Evolutionary conservation across 2,113 vertebrate genomes (phyloP).

Genomic region (Psittacara wagleri): DNA sequence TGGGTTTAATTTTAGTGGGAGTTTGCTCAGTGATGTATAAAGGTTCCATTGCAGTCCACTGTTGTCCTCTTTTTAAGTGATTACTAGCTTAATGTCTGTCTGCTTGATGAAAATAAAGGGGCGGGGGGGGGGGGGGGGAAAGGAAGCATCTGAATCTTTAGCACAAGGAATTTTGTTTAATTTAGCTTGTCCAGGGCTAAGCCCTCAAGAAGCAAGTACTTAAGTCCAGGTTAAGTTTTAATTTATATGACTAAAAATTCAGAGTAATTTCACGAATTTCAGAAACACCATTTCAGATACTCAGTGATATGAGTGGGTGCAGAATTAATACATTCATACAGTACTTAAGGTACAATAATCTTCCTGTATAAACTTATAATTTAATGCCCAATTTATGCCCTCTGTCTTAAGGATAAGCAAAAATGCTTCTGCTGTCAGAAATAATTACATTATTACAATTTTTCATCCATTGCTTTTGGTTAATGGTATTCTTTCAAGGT

Average conservation of each 20-base stretch:
- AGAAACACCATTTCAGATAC: not conserved
- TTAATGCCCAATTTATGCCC: not conserved
- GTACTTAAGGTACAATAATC: not conserved
- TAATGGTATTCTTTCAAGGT: not conserved
- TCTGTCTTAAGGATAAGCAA: not conserved
- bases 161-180: not conserved
- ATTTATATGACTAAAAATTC: not conserved
- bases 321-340: not conserved
- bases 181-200: not conserved
- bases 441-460: not conserved
- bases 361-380: not conserved
- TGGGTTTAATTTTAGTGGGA: not conserved
- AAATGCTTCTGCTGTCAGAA: not conserved
- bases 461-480: not conserved
- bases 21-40: not conserved
- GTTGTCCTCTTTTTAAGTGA: not conserved
- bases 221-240: not conserved
- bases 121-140: too few relatives aligned
- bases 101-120: not conserved
- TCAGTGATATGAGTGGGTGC: not conserved
- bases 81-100: not conserved
- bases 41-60: not conserved
- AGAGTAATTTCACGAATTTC: not conserved
- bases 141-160: not conserved
- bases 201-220: not conserved